These are phyloP conservation scores for Seriola quinqueradiata DNA, from an alignment of 2,113 vertebrate genomes.

Conservation along the genomic window DNA sequence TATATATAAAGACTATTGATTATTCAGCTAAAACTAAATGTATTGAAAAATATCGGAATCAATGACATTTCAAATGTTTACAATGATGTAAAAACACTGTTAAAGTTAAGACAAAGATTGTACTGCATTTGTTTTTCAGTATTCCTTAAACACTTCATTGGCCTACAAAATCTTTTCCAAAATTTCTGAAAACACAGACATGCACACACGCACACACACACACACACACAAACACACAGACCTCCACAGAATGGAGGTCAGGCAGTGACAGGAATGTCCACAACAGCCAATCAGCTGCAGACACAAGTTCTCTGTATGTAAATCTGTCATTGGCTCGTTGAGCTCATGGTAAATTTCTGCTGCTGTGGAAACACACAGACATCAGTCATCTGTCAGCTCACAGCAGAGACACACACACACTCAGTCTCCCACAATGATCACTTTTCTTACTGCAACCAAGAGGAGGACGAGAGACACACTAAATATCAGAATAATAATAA, in stretches of 20 bases:
- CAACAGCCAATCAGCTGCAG: slow-evolving; percentile 32
- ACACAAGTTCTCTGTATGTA: slow-evolving; percentile 41
- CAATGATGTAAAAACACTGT: too few relatives aligned
- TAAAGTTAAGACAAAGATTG: too few relatives aligned
- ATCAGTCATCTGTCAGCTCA: slow-evolving; percentile 10
- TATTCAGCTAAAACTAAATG: too few relatives aligned
- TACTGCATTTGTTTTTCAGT: too few relatives aligned
- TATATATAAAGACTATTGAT: too few relatives aligned
- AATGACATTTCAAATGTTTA: too few relatives aligned
- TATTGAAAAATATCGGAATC: too few relatives aligned
- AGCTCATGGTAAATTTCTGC: slow-evolving; percentile 34
- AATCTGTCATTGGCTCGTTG: slow-evolving; percentile 31
- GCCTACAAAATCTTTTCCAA: too few relatives aligned
- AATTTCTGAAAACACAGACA: not conserved
- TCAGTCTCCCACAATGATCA: too few relatives aligned
- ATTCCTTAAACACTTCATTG: not conserved
- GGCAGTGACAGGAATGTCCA: slow-evolving; percentile 5
- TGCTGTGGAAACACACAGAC: not conserved
- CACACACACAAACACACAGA: not conserved
- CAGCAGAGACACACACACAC: not conserved
- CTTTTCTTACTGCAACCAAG: not conserved
- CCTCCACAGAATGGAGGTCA: not conserved
- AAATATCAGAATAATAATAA: too few relatives aligned
- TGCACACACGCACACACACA: not conserved
- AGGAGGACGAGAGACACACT: too few relatives aligned